Base-by-base conservation (phyloP, 2,113 vertebrate genomes). In the Odocoileus hemionus region DNA sequence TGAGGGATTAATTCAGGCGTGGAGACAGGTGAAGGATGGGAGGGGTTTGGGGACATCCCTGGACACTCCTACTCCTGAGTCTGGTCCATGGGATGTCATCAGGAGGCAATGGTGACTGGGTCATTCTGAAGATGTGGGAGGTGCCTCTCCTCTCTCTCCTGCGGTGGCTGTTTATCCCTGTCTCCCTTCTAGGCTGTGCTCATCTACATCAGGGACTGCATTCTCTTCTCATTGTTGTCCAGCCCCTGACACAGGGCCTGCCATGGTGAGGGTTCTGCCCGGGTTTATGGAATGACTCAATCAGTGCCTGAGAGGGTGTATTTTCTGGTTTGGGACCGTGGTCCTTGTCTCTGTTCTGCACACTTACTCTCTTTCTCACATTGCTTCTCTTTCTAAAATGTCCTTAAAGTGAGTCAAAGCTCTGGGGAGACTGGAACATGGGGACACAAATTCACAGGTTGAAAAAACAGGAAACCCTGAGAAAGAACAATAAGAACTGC, bases 91-190 rank as follows among this genome's bases (percentile, higher is more conserved):
- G 11, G 50, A 67, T 74, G 58, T 50, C 43, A 45, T 79, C 26
- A 64, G 58, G 67, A 78, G 6, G 19, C 4, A 1, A 39, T 7
- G 2, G 1, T 67, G 23, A 10, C 0, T 52, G 52, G 50, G 57
- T 14, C 67, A 45, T 28, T 30, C 78, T 26, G 33, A 95, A 36
- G n/a, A 30, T 0, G 5, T 0, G 0, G 23, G 6, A 30, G 39
- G 33, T 25, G 19, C 15, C 10, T 7, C 23, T 54, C 58, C 64
- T n/a, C 12, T 33, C 30, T 60, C 54, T 7, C 4, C 30, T 33
- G 54, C 52, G 2, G 16, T 47, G 80, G 25, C 19, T 39, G 2
- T 39, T 88, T 28, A 50, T 17, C 23, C 9, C 61, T 8, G 4
- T 12, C 23, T 67, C 33, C 78, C 16, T 61, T 45, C 14, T 28